Evolutionary conservation across 2,797 vertebrate genomes (phyloP).

Genomic region (Prunella strophiata): DNA sequence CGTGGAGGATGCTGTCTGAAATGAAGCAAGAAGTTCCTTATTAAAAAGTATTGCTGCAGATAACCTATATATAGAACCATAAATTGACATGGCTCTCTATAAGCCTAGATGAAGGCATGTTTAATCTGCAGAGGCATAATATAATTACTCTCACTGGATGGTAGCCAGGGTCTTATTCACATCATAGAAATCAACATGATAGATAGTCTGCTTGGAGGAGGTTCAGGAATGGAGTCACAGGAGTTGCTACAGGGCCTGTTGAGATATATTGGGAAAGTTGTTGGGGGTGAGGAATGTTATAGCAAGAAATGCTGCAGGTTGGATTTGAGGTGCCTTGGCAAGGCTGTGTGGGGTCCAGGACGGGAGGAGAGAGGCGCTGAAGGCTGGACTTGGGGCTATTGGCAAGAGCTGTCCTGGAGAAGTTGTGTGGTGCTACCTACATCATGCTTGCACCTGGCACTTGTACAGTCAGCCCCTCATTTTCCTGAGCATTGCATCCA

Average conservation of each 20-base stretch:
- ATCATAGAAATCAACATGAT: constrained; percentile 63
- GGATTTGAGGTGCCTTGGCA: constrained; percentile 60
- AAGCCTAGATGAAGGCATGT: constrained; percentile 45
- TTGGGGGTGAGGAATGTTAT: constrained; percentile 58
- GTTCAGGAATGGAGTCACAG: constrained; percentile 68
- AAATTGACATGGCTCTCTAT: constrained; percentile 43
- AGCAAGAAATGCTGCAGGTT: constrained; percentile 59
- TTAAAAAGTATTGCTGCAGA: constrained; percentile 60
- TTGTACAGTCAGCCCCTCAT: constrained; percentile 35
- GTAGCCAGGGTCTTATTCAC: constrained; percentile 62
- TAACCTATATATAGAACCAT: constrained; percentile 56
- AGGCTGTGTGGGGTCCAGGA: constrained; percentile 60
- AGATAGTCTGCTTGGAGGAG: constrained; percentile 66
- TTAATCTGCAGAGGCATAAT: constrained; percentile 63
- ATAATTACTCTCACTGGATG: constrained; percentile 61
- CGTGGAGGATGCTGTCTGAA: background rate
- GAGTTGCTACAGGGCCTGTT: constrained; percentile 67
- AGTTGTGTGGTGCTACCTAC: constrained; percentile 62
- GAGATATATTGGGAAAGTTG: constrained; percentile 65
- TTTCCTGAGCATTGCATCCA: constrained; percentile 11
- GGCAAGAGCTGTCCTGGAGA: constrained; percentile 48
- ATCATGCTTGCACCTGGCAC: constrained; percentile 46
- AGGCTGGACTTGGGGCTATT: constrained; percentile 56
- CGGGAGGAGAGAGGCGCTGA: constrained; percentile 32
- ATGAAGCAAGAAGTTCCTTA: constrained; percentile 16